Base-by-base conservation (phyloP, 2,888 invertebrate genomes). In the Beris morrisii region DNA sequence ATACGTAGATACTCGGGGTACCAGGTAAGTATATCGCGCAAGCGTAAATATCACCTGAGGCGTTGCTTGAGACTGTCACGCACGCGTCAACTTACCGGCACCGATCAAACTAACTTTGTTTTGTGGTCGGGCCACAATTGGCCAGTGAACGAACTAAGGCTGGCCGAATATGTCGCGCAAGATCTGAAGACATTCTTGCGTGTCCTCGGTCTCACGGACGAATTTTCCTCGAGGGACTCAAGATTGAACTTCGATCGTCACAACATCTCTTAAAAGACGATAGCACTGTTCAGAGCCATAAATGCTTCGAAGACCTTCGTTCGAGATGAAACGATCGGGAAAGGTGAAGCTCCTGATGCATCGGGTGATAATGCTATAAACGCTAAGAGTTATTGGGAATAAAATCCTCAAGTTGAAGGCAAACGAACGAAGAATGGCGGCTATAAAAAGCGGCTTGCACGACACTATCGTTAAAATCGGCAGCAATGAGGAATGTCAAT, bases 11-110 rank as follows among this genome's bases (percentile, higher is more conserved):
- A 54, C 32, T 53, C 52, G 44, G 43, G 43, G 22, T 38, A 61
- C 38, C 56, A 43, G 43, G 56, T 56, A 50, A 50, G 13, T 15
- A 48, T 48, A 59, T 13, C 11, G 52, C 50, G 22, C 50, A 31
- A 13, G 43, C n/a, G 46, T 45, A 58, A 59, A 56, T 52, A 65
- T 68, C 68, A 63, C 68, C 68, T 63, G 59, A 68, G 64, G 68
- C 68, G 54, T 68, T 52, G 55, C 68, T 61, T 43, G 68, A 55
- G 68, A 58, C 56, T 68, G 68, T 68, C 68, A 68, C 68, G 68
- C 68, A 68, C 68, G 68, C 68, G 68, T 68, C 68, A 68, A 68
- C 65, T 28, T 53, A 54, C 61, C 61, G 53, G 32, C 50, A 61
- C 50, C 48, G 32, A 57, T 22, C 22, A 22, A 22, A 22, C 22